A percentile compares a stretch with the other conserved stretches of the same genome.
These are phyloP conservation scores for Sisyra terminalis DNA, from an alignment of 2,888 invertebrate species.

Conservation along the genomic window DNA sequence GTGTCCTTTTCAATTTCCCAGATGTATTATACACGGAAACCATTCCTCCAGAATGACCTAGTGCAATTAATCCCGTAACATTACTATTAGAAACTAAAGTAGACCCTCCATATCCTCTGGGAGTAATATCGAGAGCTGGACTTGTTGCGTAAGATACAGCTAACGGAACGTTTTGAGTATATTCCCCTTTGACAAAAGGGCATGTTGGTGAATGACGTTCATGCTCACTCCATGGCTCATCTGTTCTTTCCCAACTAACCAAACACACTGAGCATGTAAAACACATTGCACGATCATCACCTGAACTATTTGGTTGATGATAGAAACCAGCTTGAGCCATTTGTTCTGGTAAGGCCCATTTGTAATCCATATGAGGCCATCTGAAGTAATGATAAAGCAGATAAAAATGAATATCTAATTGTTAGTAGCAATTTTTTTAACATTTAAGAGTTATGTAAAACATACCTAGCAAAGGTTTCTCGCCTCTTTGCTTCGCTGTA, in stretches of 20 bases:
- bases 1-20: slow-evolving; percentile 54
- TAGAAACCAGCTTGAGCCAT: slow-evolving; percentile 97
- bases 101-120: slow-evolving; percentile 25
- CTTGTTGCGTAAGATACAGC: slow-evolving; percentile 71
- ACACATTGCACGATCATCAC: slow-evolving; percentile 91
- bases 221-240: slow-evolving; percentile 95
- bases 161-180: slow-evolving; percentile 87
- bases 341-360: slow-evolving; percentile 88
- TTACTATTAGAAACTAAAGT: slow-evolving; percentile 42
- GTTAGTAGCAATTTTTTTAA: slow-evolving; percentile 3
- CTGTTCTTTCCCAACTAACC: slow-evolving; percentile 92
- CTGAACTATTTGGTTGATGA: slow-evolving; percentile 78
- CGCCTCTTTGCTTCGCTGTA: slow-evolving; percentile 82
- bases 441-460: slow-evolving; percentile 93
- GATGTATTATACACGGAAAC: slow-evolving; percentile 75
- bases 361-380: slow-evolving; percentile 21
- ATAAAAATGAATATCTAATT: not conserved
- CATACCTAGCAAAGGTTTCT: slow-evolving; percentile 59
- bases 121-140: slow-evolving; percentile 43
- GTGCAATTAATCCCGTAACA: slow-evolving; percentile 39
- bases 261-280: slow-evolving; percentile 90
- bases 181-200: slow-evolving; percentile 86
- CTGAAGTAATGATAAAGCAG: slow-evolving; percentile 5
- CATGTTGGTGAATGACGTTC: slow-evolving; percentile 88
- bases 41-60: slow-evolving; percentile 39